These are phyloP conservation scores for Hippopotamus amphibius DNA, from an alignment of 2,113 vertebrate genomes.

Conservation along the genomic window DNA sequence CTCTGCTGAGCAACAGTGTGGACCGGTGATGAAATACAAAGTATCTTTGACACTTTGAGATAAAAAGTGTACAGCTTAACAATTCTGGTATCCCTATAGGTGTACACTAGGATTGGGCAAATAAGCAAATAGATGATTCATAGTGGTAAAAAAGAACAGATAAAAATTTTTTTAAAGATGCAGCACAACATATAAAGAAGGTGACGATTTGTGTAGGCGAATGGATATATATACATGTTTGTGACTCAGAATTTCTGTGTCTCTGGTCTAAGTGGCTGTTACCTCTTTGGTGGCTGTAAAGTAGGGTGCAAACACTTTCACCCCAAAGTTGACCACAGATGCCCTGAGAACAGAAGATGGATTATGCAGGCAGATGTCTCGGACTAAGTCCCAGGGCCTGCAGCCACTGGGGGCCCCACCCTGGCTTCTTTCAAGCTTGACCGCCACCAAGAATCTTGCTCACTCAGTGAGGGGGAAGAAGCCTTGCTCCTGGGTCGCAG, in stretches of 20 bases:
- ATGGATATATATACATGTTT: neutral
- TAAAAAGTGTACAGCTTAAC: neutral
- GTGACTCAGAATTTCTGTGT: neutral
- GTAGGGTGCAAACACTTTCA: neutral
- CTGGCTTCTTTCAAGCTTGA: too few relatives aligned
- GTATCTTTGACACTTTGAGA: neutral
- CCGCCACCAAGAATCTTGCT: neutral
- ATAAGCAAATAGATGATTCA: neutral
- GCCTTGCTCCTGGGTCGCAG: neutral
- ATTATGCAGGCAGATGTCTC: neutral
- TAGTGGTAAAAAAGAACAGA: neutral
- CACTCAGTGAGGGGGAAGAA: neutral
- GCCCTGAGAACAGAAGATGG: neutral
- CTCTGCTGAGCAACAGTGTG: neutral
- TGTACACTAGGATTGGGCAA: neutral
- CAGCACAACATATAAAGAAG: neutral
- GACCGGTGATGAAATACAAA: neutral
- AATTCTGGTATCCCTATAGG: neutral
- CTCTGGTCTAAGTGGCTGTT: neutral
- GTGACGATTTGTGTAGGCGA: neutral
- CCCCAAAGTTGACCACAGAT: neutral
- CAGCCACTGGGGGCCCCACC: accelerated
- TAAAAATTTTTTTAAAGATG: neutral
- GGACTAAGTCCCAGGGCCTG: neutral
- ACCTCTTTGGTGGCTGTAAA: neutral